Conservation (phyloP, 2,888 invertebrate genomes). For the Ischnura elegans region DNA sequence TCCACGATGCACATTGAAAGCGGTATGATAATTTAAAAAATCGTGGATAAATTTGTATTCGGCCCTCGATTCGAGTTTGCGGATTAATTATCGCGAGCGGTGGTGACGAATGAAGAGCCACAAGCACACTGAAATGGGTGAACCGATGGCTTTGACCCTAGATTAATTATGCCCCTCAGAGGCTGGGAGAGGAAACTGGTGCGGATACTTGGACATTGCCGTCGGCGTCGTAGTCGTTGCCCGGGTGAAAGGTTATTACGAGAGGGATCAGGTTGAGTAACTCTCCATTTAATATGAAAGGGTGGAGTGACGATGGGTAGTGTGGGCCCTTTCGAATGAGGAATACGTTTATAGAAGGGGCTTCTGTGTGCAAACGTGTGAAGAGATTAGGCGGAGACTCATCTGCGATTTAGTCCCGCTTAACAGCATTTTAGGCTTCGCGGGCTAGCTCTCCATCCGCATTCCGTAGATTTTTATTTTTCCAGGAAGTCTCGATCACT, state of each 20-base stretch:
- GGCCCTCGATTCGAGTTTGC: not conserved
- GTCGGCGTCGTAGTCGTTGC: not conserved
- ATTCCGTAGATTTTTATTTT: not conserved
- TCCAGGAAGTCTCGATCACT: not conserved
- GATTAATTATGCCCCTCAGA: not conserved
- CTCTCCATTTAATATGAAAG: conserved; percentile 13
- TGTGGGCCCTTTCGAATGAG: not conserved
- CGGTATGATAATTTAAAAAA: not conserved
- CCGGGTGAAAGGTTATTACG: conserved; percentile 15
- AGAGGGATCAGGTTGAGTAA: not conserved
- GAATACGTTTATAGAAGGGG: not conserved
- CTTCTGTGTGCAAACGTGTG: not conserved
- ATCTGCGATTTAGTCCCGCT: not conserved
- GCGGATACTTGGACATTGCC: not conserved
- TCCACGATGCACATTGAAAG: not conserved
- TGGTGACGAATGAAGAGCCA: not conserved
- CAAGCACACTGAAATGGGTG: not conserved
- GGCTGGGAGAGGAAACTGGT: not conserved
- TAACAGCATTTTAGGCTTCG: not conserved
- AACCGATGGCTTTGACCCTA: conserved; percentile 3
- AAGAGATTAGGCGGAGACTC: not conserved
- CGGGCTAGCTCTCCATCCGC: not conserved
- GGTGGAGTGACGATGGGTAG: conserved; percentile 2
- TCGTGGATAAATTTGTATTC: not conserved
- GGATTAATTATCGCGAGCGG: not conserved